Base-by-base conservation (phyloP, 2,888 invertebrate species). In the Cephus runcator region DNA sequence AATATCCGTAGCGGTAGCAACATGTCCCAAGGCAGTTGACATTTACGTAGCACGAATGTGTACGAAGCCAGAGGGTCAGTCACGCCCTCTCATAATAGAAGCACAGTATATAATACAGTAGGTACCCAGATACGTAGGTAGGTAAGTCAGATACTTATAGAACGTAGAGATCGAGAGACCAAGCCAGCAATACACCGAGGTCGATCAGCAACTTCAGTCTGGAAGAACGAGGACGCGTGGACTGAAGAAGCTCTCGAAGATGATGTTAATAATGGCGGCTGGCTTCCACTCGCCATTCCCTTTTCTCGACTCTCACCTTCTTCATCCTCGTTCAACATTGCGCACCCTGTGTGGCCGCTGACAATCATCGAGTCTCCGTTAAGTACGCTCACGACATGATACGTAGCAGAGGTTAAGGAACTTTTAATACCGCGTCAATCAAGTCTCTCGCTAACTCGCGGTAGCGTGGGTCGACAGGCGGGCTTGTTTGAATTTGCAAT, bases 401-500 rank as follows among this genome's bases (percentile, higher is more conserved):
- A 71, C 34, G 34, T 34, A 71, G 71, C 71, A 71, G 71, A 34
- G 71, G 71, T 71, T 34, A 71, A 35, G 75, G 80, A 82, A 82
- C 79, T 71, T 78, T 77, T 73, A 77, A 82, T 82, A 76, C 33
- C 40, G 69, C 79, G 75, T 79, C 77, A 75, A 82, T 82, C 81
- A 75, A 82, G 73, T 77, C 23, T 71, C 71, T 31, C 76, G 76
- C 76, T 79, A 82, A 76, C 77, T 56, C 76, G 76, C 75, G 30
- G 81, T 80, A 76, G 82, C 82, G 82, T 82, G 81, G 81, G 80
- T 74, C 34, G 81, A n/a, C 74, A 31, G 76, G 76, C 75, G 33
- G 69, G 35, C 75, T 69, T 79, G 76, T 82, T 79, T 76, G 78
- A 79, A 82, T 82, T 82, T 82, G 75, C 77, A 78, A 82, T 80